Evolutionary conservation across 2,888 invertebrate genomes (phyloP).

Genomic region (Pseudococcus jackbeardsleyi): DNA sequence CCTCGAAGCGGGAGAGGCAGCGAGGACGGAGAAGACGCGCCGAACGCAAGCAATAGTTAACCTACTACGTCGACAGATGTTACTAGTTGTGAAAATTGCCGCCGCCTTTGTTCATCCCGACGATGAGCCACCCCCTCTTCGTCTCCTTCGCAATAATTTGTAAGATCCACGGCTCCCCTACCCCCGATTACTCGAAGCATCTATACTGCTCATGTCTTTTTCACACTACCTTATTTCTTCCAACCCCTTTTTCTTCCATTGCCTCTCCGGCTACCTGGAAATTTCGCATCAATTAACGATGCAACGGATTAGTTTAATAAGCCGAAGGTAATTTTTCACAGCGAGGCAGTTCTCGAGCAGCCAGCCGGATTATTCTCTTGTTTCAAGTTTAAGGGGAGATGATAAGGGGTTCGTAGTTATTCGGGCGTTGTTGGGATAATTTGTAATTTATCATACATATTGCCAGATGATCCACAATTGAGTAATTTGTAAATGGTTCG

Average conservation of each 20-base stretch:
- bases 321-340: slow-evolving; percentile 27
- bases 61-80: slow-evolving; percentile 49
- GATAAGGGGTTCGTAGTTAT: not conserved
- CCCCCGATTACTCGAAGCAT: not conserved
- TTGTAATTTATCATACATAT: not conserved
- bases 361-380: not conserved
- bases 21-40: slow-evolving; percentile 37
- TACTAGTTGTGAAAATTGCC: slow-evolving; percentile 50
- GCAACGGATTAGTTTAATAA: slow-evolving; percentile 37
- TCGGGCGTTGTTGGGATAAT: not conserved
- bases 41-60: slow-evolving; percentile 13
- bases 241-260: not conserved
- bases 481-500: not conserved
- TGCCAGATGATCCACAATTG: not conserved
- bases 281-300: slow-evolving; percentile 22
- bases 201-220: not conserved
- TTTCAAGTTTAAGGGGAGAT: not conserved
- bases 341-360: not conserved
- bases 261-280: not conserved
- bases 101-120: not conserved
- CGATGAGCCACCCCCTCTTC: not conserved
- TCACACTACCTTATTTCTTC: not conserved
- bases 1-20: not conserved
- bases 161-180: not conserved
- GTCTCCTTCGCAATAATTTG: not conserved